These are phyloP conservation scores for Tetranychus cinnabarinus DNA, from an alignment of 1,140 invertebrate genomes.

Conservation along the genomic window DNA sequence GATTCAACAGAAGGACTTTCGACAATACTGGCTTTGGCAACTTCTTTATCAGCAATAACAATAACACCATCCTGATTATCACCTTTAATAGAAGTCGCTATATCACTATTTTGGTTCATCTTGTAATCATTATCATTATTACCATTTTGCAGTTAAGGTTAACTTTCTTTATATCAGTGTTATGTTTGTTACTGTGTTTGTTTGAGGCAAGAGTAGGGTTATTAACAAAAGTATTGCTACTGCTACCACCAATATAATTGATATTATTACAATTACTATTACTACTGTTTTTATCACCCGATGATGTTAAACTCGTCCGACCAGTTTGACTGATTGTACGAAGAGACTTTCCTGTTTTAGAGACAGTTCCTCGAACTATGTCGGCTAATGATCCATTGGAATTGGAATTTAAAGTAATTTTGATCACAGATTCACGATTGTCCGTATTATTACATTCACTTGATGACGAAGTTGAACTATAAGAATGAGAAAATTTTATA, in stretches of 20 bases:
- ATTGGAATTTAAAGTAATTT: background rate
- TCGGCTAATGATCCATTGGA: background rate
- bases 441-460: background rate
- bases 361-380: background rate
- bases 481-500: background rate
- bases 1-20: background rate
- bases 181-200: too few relatives aligned
- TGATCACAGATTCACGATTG: background rate
- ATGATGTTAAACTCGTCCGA: background rate
- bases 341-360: background rate
- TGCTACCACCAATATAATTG: background rate
- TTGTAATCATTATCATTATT: background rate
- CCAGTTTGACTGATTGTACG: background rate
- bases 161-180: too few relatives aligned
- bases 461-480: background rate
- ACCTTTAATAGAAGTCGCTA: background rate
- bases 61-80: background rate
- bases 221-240: too few relatives aligned
- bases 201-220: too few relatives aligned
- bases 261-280: background rate
- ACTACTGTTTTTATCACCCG: background rate
- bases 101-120: background rate
- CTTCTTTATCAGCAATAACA: background rate
- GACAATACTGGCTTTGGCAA: background rate
- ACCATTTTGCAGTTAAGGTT: background rate